Conservation (phyloP, 2,113 vertebrate species). For the cattle (Bos taurus) region ARS-UCD2.0 NC_037339.1:85301001-85301500, state of each 20-base stretch:
- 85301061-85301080: not conserved
- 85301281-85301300: fast-evolving
- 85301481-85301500: not conserved
- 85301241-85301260: not conserved
- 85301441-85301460: not conserved
- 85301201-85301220: not conserved
- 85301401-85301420: not conserved
- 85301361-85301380: not conserved
- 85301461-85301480: not conserved
- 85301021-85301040: not conserved
- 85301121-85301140: not conserved
- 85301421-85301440: not conserved
- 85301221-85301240: not conserved
- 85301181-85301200: not conserved
- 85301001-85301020: fast-evolving
- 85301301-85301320: not conserved
- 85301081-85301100: not conserved
- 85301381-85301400: not conserved
- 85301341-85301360: not conserved
- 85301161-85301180: not conserved
- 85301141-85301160: not conserved
- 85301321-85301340: not conserved
- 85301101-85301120: not conserved
- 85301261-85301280: not conserved
- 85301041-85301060: not conserved